Evolutionary conservation across 2,888 invertebrate genomes (phyloP).

Genomic region (Tenthredo scrophulariae): DNA sequence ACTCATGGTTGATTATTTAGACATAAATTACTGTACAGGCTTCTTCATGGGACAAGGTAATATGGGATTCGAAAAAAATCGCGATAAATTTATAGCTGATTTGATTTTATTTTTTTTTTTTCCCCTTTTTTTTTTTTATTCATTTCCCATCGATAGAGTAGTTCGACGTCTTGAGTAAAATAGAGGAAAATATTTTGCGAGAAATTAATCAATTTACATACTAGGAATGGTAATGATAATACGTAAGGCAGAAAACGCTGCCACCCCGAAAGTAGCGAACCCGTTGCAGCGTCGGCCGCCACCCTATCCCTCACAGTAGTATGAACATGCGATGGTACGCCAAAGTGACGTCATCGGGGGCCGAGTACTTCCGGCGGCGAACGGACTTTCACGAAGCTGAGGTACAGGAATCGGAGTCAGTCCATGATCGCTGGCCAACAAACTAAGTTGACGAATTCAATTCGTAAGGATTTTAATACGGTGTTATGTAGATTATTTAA

Average conservation of each 20-base stretch:
- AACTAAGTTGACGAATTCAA: constrained; percentile 49
- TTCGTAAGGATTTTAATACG: constrained; percentile 25
- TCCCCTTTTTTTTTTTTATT: background rate
- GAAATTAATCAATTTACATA: background rate
- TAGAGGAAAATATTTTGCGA: background rate
- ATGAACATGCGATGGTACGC: constrained; percentile 76
- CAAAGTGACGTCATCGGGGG: constrained; percentile 72
- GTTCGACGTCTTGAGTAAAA: background rate
- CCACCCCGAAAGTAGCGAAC: constrained; percentile 42
- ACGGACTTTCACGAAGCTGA: constrained; percentile 67
- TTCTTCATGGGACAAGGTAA: background rate
- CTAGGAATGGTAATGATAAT: background rate
- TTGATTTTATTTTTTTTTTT: background rate
- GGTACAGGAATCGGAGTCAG: constrained; percentile 51
- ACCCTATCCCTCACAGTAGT: constrained; percentile 72
- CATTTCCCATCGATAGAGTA: background rate
- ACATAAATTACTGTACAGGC: too few species aligned
- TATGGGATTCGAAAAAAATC: background rate
- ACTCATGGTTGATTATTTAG: background rate
- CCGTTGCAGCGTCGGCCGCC: constrained; percentile 59
- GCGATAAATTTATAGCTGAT: background rate
- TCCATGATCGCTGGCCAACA: constrained; percentile 48
- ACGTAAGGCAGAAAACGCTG: background rate
- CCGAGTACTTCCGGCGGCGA: constrained; percentile 65
- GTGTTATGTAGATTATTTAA: background rate